Percentiles rank a stretch among this genome's conserved stretches.
These are phyloP conservation scores for Tupaia tana DNA, from an alignment of 2,113 vertebrate species.

Conservation along the genomic window DNA sequence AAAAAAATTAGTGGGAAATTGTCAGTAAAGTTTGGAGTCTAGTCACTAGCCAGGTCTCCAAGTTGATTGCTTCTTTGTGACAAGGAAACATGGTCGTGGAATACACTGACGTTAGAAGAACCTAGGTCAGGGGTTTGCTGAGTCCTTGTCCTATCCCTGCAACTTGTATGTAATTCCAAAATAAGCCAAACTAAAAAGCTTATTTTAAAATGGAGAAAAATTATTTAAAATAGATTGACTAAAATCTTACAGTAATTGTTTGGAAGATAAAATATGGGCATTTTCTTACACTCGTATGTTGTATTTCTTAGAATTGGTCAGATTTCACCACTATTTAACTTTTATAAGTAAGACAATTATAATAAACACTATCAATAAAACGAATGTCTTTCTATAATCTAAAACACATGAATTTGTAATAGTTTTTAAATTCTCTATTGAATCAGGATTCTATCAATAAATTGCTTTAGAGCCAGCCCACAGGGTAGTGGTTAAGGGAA, in stretches of 20 bases:
- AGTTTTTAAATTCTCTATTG: background rate
- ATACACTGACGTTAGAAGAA: background rate
- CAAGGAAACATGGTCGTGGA: rapidly evolving
- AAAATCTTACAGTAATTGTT: conserved; percentile 24
- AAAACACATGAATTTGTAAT: background rate
- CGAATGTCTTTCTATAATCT: conserved; percentile 19
- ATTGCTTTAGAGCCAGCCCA: background rate
- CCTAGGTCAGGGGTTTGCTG: rapidly evolving
- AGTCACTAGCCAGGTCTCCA: background rate
- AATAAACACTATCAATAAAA: background rate
- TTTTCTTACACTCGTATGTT: background rate
- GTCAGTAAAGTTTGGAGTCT: background rate
- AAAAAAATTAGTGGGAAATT: background rate
- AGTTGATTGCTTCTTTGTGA: background rate
- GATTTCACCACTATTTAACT: background rate
- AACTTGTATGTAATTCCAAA: background rate
- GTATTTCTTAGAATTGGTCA: background rate
- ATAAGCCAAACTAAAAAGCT: background rate
- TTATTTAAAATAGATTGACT: background rate
- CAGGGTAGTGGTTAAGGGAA: no score
- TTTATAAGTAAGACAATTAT: background rate
- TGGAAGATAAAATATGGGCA: background rate
- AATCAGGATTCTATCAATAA: background rate
- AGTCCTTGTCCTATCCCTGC: background rate
- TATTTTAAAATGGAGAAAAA: conserved; percentile 13